Evolutionary conservation across 1,140 invertebrate genomes (phyloP).

Genomic region (Drosophila nannoptera): DNA sequence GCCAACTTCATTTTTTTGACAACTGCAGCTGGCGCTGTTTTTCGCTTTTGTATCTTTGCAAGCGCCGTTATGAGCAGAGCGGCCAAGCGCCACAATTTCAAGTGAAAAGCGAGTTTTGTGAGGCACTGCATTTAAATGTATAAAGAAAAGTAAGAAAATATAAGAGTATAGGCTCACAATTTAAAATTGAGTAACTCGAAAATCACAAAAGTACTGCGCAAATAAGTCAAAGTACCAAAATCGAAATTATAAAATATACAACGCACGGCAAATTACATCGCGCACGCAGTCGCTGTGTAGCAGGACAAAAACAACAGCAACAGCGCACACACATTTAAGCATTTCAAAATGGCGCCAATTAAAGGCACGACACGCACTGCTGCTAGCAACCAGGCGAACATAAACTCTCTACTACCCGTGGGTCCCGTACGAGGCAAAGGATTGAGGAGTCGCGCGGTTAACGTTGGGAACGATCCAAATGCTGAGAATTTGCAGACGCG

Average conservation of each 20-base stretch:
- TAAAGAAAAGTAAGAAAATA: conserved; percentile 25
- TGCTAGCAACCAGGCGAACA: conserved; percentile 43
- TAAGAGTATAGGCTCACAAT: conserved; percentile 6
- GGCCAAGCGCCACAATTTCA: conserved; percentile 48
- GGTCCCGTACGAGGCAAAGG: conserved; percentile 65
- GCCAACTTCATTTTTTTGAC: conserved; percentile 39
- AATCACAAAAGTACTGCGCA: conserved; percentile 13
- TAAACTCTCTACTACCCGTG: conserved; percentile 49
- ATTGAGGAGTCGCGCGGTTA: conserved; percentile 75
- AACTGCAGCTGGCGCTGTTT: conserved; percentile 53
- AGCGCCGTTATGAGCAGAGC: conserved; percentile 56
- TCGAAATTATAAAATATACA: conserved; percentile 26
- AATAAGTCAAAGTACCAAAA: conserved; percentile 51
- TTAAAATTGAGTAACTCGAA: conserved; percentile 2
- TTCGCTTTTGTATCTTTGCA: conserved; percentile 60
- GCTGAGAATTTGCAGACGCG: conserved; percentile 66
- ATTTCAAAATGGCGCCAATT: conserved; percentile 77
- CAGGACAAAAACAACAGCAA: conserved; percentile 36
- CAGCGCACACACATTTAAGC: conserved; percentile 18
- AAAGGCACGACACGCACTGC: conserved; percentile 61
- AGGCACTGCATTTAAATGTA: conserved; percentile 15
- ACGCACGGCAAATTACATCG: conserved; percentile 26
- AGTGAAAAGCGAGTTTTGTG: conserved; percentile 49
- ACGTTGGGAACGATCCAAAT: conserved; percentile 58
- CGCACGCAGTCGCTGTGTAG: conserved; percentile 37